Base-by-base conservation (phyloP, 1,140 invertebrate species). In the Phenacoccus solenopsis region DNA sequence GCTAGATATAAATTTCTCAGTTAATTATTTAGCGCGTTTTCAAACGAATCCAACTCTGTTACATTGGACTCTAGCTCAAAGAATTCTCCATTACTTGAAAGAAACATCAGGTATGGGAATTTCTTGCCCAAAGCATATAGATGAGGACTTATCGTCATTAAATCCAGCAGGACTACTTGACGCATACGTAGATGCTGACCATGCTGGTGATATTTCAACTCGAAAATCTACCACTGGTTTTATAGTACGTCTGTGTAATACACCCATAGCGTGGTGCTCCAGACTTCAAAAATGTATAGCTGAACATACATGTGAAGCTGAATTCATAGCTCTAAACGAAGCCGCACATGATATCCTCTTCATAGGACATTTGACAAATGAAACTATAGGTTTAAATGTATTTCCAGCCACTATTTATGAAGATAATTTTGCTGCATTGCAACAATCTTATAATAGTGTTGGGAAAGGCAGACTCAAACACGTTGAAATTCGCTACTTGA, bases 1-100 rank as follows among this genome's bases (percentile, higher is more conserved):
- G 25, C 78, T 77, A 24, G 79, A 80, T 71, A 74, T 80, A 9
- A 67, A 74, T 0, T 80, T 73, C 70, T 73, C 77, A 20, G 76
- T 81, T 0, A 74, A 69, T 25, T 67, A 71, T 22, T 57, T 76
- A 4, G 73, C 71, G 21, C 69, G 75, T 64, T 68, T 56, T 28
- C 13, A 71, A 1, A 35, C 71, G 25, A 71, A 72, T 28, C 67
- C 68, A 32, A 32, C 30, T 4, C 38, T n/a, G 3, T 49, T 49
- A 49, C 38, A 49, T n/a, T 49, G 38, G 38, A 49, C 38, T 49
- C 20, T 49, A 2, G 16, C 38, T 9, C 38, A 49, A n/a, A 5
- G 38, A 49, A 49, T 49, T 49, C 38, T 49, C 16, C 38, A 49
- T n/a, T 49, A 49, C 38, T n/a, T 49, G 3, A 49, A 49, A 49